Evolutionary conservation across 2,797 vertebrate species (phyloP), one percentile per base, ranked within the genome.

Genomic region (Brachyrhaphis roseni): DNA sequence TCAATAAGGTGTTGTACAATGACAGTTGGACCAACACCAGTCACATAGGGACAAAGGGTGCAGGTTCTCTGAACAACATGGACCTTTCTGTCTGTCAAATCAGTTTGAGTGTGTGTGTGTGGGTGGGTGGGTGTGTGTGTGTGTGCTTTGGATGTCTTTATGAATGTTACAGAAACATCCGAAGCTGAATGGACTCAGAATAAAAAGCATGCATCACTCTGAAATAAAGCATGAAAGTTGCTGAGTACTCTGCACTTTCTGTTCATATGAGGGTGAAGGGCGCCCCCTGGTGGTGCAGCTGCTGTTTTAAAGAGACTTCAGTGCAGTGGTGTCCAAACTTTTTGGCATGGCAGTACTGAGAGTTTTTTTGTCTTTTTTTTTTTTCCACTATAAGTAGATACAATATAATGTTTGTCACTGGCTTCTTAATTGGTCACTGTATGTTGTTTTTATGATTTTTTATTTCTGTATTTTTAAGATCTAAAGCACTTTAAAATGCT

Each of bases 261-360:
- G 72, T 23, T 85, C 72, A 90, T 86, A 45, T 16, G 1, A 81
- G 80, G 90, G 84, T 86, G 39, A 91, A 94, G 86, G 74, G 88
- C 76, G 93, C 82, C 93, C 87, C 91, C 93, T 90, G 62, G 91
- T 94, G 93, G 92, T 82, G 43, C 8, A 4, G 34, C 36, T 64
- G 31, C 43, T 46, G 46, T 72, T 84, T 18, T 59, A 31, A 66
- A 41, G 31, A 12, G 4, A 75, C 20, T 5, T 39, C 72, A 74
- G 18, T 68, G 34, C 49, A 26, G 49, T 26, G 49, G 20, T 53
- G 20, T 53, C 20, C 49, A 53, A 53, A 53, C 49, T 0, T 51
- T 8, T 51, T 23, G 20, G 20, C 7, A 53, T 3, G 4, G 49
- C 20, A 26, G 20, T 26, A 10, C 49, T 23, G 20, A 0, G 0